Percentiles rank a stretch among this genome's conserved stretches.
These are phyloP conservation scores for Cololabis saira DNA, from an alignment of 2,113 vertebrate genomes.

Conservation along the genomic window DNA sequence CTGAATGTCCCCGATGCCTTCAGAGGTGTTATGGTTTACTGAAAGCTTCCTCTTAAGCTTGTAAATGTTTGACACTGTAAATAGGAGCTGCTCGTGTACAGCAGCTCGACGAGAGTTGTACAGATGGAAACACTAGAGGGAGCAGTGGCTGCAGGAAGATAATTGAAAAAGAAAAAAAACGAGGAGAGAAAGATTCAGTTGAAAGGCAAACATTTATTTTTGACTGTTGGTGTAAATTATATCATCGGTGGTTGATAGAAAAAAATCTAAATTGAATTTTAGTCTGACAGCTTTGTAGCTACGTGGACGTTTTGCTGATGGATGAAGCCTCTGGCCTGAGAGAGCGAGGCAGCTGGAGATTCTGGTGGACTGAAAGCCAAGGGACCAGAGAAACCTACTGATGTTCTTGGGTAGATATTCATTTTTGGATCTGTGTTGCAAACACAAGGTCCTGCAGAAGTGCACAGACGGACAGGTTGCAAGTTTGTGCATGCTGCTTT, in stretches of 20 bases:
- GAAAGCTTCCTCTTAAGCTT: constrained; percentile 46
- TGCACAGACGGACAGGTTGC: constrained; percentile 19
- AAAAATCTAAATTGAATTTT: neutral
- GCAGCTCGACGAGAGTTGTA: constrained; percentile 48
- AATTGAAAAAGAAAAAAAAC: constrained; percentile 24
- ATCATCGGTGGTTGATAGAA: constrained; percentile 29
- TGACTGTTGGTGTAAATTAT: constrained; percentile 34
- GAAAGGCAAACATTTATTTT: constrained; percentile 38
- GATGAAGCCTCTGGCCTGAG: constrained; percentile 68
- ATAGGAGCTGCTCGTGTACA: constrained; percentile 49
- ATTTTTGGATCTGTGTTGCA: constrained; percentile 28
- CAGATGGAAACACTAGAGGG: constrained; percentile 69
- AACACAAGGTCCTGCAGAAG: constrained; percentile 8
- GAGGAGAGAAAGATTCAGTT: constrained; percentile 14
- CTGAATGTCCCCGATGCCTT: constrained; percentile 80
- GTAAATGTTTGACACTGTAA: constrained; percentile 68
- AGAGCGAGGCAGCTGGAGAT: constrained; percentile 78
- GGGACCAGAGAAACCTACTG: constrained; percentile 72
- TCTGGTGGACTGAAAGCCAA: constrained; percentile 83
- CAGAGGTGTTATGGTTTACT: constrained; percentile 58
- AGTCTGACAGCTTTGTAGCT: constrained; percentile 56
- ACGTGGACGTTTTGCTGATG: constrained; percentile 51
- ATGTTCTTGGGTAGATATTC: constrained; percentile 74
- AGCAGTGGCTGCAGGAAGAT: constrained; percentile 51
- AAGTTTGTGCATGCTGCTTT: constrained; percentile 49